Evolutionary conservation across 2,113 vertebrate genomes (phyloP).

Genomic region (Gymnobelideus leadbeateri): DNA sequence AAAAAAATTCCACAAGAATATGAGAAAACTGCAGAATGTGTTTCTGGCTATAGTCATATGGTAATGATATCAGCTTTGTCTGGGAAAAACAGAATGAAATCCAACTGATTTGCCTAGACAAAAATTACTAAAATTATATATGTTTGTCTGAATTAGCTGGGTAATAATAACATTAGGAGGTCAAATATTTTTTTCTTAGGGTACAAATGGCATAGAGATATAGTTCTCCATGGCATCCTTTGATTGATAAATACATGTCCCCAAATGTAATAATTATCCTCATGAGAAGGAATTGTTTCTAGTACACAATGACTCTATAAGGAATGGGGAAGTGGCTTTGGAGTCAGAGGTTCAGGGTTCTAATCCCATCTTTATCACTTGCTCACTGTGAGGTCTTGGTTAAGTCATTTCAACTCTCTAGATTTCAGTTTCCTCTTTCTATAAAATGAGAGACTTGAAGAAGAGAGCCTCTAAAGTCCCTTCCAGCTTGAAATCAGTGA

Average conservation of each 20-base stretch:
- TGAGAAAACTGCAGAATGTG: slow-evolving; percentile 57
- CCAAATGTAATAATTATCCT: slow-evolving; percentile 41
- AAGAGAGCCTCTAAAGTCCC: background rate
- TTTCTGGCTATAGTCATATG: slow-evolving; percentile 67
- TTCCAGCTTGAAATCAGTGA: background rate
- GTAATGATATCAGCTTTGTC: slow-evolving; percentile 71
- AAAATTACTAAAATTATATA: slow-evolving; percentile 58
- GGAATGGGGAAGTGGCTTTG: background rate
- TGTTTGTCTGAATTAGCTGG: slow-evolving; percentile 67
- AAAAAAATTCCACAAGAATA: slow-evolving; percentile 63
- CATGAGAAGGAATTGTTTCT: background rate
- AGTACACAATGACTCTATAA: background rate
- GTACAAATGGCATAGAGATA: slow-evolving; percentile 59
- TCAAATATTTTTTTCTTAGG: slow-evolving; percentile 61
- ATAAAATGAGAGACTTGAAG: background rate
- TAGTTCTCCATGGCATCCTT: slow-evolving; percentile 21
- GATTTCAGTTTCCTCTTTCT: background rate
- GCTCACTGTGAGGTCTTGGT: background rate
- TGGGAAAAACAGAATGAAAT: slow-evolving; percentile 70
- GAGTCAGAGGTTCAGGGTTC: background rate
- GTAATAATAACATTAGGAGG: slow-evolving; percentile 55
- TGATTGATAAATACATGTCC: slow-evolving; percentile 55
- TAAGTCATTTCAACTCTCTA: background rate
- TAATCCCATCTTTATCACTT: background rate
- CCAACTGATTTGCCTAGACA: slow-evolving; percentile 64